Evolutionary conservation across 1,140 invertebrate genomes (phyloP).

Genomic region (Megalopta genalis): DNA sequence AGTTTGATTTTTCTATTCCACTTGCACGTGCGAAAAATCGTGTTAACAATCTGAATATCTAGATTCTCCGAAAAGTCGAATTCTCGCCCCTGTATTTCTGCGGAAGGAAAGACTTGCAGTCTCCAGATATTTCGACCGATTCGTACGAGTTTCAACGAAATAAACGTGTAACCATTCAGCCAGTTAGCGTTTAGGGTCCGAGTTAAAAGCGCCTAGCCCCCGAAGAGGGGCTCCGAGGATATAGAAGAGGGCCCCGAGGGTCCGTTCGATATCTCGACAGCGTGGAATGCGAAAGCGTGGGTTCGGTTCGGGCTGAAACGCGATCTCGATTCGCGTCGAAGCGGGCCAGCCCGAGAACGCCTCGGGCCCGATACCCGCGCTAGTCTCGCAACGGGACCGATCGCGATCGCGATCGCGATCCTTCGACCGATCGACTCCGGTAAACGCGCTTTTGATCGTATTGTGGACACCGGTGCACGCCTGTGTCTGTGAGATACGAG

Average conservation of each 20-base stretch:
- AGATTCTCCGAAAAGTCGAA: too few species aligned
- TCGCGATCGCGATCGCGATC: conserved; percentile 18
- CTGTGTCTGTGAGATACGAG: too few species aligned
- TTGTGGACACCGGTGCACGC: not conserved
- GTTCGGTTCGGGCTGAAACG: conserved; percentile 61
- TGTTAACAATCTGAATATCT: too few species aligned
- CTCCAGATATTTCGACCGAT: too few species aligned
- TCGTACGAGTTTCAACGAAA: too few species aligned
- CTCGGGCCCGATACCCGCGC: conserved; percentile 40
- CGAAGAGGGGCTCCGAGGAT: conserved; percentile 25
- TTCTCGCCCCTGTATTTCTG: too few species aligned
- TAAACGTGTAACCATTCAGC: too few species aligned
- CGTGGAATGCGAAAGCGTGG: conserved; percentile 66
- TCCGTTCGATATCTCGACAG: conserved; percentile 29
- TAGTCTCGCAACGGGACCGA: conserved; percentile 47
- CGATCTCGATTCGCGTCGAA: conserved; percentile 57
- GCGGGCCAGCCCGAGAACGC: conserved; percentile 2
- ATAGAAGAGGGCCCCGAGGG: conserved; percentile 22
- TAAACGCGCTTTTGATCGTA: conserved; percentile 34
- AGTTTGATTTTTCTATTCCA: too few species aligned
- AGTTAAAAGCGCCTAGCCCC: conserved; percentile 50
- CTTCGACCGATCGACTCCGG: conserved; percentile 34
- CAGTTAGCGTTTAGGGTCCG: not conserved
- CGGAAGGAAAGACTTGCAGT: too few species aligned
- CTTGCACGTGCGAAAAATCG: too few species aligned